Evolutionary conservation across 2,888 invertebrate species (phyloP), one percentile per base, ranked within the genome.

Genomic region (Chironomus tentans): DNA sequence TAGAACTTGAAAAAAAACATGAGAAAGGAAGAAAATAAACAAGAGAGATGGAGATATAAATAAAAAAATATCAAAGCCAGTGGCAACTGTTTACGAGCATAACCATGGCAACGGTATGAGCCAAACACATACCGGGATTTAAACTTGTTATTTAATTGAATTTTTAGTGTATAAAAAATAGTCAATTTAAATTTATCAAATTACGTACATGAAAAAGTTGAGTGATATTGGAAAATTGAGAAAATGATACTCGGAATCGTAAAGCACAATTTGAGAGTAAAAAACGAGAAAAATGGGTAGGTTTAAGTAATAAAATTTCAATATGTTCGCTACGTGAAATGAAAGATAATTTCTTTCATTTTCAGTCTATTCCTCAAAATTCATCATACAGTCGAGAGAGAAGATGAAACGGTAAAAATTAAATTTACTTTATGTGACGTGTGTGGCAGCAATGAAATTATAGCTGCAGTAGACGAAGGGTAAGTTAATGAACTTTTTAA

Each of bases 341-440:
- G 38, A 38, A 38, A 2, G 10, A 38, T 38, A 38, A 38, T 38
- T 1, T 38, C 10, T 38, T 38, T n/a, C 7, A 38, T 38, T 38
- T 38, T 38, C 38, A 38, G 38, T 38, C 38, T 73, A 5, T 73
- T 74, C 21, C 74, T 74, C 2, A 74, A 74, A 47, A 65, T 74
- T 68, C 74, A 74, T 68, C 74, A 74, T 15, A 68, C 68, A 47
- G 47, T 68, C 4, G 48, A 74, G 22, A 22, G 18, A 4, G 68
- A 74, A 7, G 15, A 47, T 18, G 68, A 48, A n/a, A 74, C 38
- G 50, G 5, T 15, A n/a, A 50, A 56, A 65, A 48, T 74, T 24
- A 18, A 21, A 12, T 74, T 72, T 38, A 38, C 4, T 13, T 15
- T n/a, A 12, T n/a, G 7, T 12, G 72, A 62, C 21, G 21, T 72